Conservation (phyloP, 1,140 invertebrate genomes). For the Scaptomyza hsui region DNA sequence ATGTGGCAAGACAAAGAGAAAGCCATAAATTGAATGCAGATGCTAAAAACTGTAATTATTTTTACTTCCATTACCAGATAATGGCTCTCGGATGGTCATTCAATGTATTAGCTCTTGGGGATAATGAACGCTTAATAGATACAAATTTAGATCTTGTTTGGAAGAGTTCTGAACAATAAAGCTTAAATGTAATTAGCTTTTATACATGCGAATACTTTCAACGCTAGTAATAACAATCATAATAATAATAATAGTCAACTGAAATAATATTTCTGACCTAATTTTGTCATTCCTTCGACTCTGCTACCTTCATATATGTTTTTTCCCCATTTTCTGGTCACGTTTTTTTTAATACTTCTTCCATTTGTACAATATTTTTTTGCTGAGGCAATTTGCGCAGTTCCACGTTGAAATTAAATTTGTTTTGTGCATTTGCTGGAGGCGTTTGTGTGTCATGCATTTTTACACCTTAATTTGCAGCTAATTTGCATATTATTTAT, state of each 20-base stretch:
- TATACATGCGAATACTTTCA: not conserved
- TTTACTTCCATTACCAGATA: not conserved
- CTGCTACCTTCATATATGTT: not conserved
- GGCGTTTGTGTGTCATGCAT: conserved; percentile 80
- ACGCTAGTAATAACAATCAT: not conserved
- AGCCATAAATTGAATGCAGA: conserved; percentile 68
- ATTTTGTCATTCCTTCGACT: conserved; percentile 8
- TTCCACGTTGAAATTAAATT: conserved; percentile 64
- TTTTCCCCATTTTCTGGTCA: conserved; percentile 5
- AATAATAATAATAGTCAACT: not conserved
- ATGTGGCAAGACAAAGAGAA: conserved; percentile 57
- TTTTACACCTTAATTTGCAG: conserved; percentile 80
- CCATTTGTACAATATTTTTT: conserved; percentile 27
- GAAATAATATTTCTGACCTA: not conserved
- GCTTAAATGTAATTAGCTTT: not conserved
- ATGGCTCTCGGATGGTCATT: not conserved
- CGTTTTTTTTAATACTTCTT: conserved; percentile 24
- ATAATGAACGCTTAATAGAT: conserved; percentile 8
- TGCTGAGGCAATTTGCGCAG: conserved; percentile 57
- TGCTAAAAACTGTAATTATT: conserved; percentile 55
- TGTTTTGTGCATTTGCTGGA: conserved; percentile 72
- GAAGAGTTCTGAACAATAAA: not conserved
- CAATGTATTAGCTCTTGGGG: not conserved
- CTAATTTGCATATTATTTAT: conserved; percentile 72
- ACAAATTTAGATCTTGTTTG: not conserved